These are phyloP conservation scores for Megaceryle alcyon DNA, from an alignment of 2,797 vertebrate species.

Conservation along the genomic window DNA sequence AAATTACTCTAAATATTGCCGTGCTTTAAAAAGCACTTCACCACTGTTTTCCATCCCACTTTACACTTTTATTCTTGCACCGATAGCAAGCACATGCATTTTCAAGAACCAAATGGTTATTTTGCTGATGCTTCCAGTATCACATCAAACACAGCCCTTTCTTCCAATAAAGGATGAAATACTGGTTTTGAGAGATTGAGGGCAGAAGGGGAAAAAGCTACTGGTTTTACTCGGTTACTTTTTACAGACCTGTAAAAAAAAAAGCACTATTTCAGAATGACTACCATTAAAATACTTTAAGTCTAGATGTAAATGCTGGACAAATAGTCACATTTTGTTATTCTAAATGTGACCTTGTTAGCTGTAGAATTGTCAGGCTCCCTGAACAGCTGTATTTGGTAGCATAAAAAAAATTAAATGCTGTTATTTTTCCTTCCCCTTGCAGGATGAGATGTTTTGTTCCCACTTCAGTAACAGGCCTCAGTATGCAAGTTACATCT, in stretches of 20 bases:
- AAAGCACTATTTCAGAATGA: background rate
- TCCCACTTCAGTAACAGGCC: slow-evolving; percentile 60
- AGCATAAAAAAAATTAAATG: background rate
- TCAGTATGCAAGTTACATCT: slow-evolving; percentile 68
- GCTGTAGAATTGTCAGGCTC: background rate
- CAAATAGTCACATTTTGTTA: background rate
- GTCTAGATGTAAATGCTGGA: background rate
- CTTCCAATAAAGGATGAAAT: background rate
- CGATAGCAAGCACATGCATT: background rate
- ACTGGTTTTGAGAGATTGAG: background rate
- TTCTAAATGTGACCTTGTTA: slow-evolving; percentile 4
- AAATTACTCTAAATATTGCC: background rate
- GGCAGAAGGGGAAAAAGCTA: background rate
- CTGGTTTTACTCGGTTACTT: background rate
- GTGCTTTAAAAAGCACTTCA: background rate
- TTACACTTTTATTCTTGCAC: background rate
- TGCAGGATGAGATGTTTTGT: slow-evolving; percentile 38
- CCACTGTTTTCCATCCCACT: background rate
- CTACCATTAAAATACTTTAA: background rate
- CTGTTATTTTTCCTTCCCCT: background rate
- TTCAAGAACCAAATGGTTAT: background rate
- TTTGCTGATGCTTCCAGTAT: background rate
- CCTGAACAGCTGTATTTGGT: background rate
- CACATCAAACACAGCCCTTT: background rate
- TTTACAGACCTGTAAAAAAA: background rate